Base-by-base conservation (phyloP, 2,113 vertebrate species). In the Thamnophis sirtalis region DNA sequence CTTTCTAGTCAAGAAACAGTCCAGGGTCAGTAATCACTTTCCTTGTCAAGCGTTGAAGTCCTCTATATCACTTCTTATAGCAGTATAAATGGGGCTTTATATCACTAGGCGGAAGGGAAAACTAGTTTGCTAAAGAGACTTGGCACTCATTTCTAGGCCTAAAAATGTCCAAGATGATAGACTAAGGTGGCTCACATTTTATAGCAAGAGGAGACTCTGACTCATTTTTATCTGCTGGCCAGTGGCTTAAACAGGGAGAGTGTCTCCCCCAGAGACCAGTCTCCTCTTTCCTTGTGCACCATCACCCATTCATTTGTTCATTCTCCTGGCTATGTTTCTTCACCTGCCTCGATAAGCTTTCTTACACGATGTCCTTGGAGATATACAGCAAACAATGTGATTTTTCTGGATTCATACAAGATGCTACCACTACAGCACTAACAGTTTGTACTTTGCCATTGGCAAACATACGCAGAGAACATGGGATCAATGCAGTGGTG, bases 221-320 rank as follows among this genome's bases (percentile, higher is more conserved):
- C 22, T 53, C 5, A 91, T 80, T 91, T 92, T 95, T 91, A 50
- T 92, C 85, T 87, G 60, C 54, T 24, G 19, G 58, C 51, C 53
- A n/a, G 80, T 92, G 89, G 15, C 90, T 95, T 51, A 93, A 58
- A 95, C 24, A 88, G 28, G 22, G 38, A 94, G 84, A 55, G 89
- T 68, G 89, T 68, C 24, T 53, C 85, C 58, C 94, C 86, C 91
- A 50, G n/a, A 48, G n/a, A 6, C 13, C 22, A 38, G 19, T 89
- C 6, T 24, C 33, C 33, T 84, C 33, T 26, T 11, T 55, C 17
- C 58, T 87, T 43, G 38, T 43, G 9, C 86, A 80, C 28, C 11
- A 33, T 68, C 3, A 85, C 24, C 28, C 28, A 24, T 90, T 93
- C 73, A 88, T 93, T 63, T 58, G 15, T 88, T 93, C 73, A 91